phyloP scores from a whole-genome alignment of 2,888 invertebrate genomes.

The Yponomeuta cagnagella region DNA sequence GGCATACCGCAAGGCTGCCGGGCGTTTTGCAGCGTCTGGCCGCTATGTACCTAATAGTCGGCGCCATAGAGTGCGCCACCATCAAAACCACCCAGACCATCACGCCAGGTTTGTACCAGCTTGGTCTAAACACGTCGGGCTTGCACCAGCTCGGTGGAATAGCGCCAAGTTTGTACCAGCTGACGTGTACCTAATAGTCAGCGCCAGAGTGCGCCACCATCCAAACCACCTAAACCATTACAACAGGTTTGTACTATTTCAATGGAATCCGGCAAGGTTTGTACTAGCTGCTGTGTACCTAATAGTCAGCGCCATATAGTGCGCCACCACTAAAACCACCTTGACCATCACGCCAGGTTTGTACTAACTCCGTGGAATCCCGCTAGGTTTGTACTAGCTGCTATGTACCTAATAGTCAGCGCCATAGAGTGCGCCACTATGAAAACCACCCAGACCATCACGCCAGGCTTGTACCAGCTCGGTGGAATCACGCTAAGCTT shows the following conservation, averaged over 20 bases:
- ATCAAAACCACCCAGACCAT: conserved; percentile 60
- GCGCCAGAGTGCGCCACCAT: no score
- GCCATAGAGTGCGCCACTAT: conserved; percentile 57
- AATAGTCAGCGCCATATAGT: no score
- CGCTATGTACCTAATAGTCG: conserved; percentile 84
- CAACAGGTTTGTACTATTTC: conserved; percentile 29
- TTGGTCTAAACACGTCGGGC: neutral
- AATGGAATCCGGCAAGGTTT: neutral
- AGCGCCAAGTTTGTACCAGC: no score
- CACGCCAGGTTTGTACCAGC: conserved; percentile 31
- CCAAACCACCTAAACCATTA: conserved; percentile 34
- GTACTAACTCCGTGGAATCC: no score
- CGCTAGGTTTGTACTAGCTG: no score
- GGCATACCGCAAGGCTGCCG: conserved; percentile 79
- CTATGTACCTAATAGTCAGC: conserved; percentile 83
- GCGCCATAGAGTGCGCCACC: conserved; percentile 77
- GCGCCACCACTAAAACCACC: no score
- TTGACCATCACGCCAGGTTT: conserved; percentile 34
- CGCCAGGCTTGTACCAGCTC: conserved; percentile 25
- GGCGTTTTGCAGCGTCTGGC: conserved; percentile 92
- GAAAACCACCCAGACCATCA: conserved; percentile 52
- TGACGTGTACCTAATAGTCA: no score
- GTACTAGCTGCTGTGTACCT: conserved; percentile 71
- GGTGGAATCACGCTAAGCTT: no score
- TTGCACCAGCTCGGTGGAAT: no score